Percentiles rank a stretch among this genome's conserved stretches.
Conservation (phyloP, 2,888 invertebrate genomes). For the Oxycera nigricornis region DNA sequence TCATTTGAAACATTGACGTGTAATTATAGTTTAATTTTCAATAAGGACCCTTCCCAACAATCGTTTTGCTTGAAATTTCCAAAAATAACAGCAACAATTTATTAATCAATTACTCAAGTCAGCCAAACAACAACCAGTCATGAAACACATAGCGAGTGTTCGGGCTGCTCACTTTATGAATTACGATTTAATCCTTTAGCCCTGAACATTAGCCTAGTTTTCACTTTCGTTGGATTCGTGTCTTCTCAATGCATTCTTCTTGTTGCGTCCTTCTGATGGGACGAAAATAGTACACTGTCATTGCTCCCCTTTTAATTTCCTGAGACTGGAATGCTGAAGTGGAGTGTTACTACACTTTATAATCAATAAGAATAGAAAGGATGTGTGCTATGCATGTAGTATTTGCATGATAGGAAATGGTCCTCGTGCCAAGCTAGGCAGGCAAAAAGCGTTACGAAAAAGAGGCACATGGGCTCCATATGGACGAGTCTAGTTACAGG, state of each 20-base stretch:
- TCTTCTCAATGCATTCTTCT: neutral
- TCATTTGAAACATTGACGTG: too few relatives aligned
- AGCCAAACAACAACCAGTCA: too few relatives aligned
- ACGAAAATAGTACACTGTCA: neutral
- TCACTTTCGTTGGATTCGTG: conserved; percentile 21
- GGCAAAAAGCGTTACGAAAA: neutral
- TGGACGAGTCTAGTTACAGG: neutral
- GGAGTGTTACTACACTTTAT: conserved; percentile 5
- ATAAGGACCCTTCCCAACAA: too few relatives aligned
- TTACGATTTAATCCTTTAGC: neutral
- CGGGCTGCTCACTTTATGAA: neutral
- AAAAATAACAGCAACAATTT: too few relatives aligned
- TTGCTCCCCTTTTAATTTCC: neutral
- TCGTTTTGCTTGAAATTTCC: too few relatives aligned
- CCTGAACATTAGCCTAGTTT: conserved; percentile 20
- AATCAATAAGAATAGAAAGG: conserved; percentile 17
- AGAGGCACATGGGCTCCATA: neutral
- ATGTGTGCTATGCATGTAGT: neutral
- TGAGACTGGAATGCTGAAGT: neutral
- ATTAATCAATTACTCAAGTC: too few relatives aligned
- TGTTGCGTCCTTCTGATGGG: neutral
- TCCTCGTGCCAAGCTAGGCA: neutral
- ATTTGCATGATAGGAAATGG: neutral
- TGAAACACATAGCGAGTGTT: too few relatives aligned
- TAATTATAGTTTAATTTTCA: too few relatives aligned